Base-by-base conservation (phyloP, 2,888 invertebrate species). In the Drosophila buzzatii region DNA sequence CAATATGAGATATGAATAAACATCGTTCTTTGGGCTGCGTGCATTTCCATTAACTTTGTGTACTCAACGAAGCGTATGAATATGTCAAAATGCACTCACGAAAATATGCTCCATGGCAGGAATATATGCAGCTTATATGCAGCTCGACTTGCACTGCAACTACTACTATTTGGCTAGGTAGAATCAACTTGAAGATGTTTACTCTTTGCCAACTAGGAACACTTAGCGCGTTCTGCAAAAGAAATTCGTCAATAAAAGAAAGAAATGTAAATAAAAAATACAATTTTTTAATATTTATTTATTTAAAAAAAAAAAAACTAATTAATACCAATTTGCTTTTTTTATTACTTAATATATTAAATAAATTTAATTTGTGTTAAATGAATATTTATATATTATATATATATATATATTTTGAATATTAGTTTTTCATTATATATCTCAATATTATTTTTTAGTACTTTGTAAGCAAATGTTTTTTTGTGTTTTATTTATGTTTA, bases 31-130 rank as follows among this genome's bases (percentile, higher is more conserved):
- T 62, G 62, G 42, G 57, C 66, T 69, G 69, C 67, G 65, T 74
- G 76, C 58, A 70, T 72, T 84, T 89, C 81, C 86, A 88, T 89
- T 85, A 80, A 81, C 81, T 80, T 85, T 85, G 70, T 70, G 58
- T 55, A 57, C 56, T 67, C 87, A 89, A 60, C 85, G 82, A 79
- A 81, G 82, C 87, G 81, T 53, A 81, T 79, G 85, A 82, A 86
- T 82, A 89, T 77, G 84, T 87, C 89, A 84, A 86, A 86, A 87
- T 87, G 86, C 89, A 89, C 82, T 89, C 82, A 68, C 55, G 49
- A 62, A 63, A 59, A 70, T 70, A 68, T 70, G 64, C 65, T 71
- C 65, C 67, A 49, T 61, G 33, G n/a, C 58, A 42, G 45, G 33
- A 39, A 37, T 20, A 37, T 45, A 35, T 55, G 45, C n/a, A 45